Percentiles rank a stretch among this genome's conserved stretches.
Evolutionary conservation across 2,888 invertebrate species (phyloP).

Genomic region (Orchesellides sinensis): DNA sequence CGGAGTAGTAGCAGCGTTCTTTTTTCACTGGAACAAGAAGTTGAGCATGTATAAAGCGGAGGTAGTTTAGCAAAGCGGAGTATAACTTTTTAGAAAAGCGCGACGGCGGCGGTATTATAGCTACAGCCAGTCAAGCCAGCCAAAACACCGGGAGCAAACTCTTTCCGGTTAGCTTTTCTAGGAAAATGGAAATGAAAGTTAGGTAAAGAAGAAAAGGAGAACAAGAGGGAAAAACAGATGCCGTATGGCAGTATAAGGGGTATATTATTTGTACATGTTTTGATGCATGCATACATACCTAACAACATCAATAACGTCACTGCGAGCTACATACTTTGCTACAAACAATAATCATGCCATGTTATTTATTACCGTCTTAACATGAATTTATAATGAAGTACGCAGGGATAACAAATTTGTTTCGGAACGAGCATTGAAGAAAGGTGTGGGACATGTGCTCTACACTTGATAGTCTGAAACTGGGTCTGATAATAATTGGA

Average conservation of each 20-base stretch:
- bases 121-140: conserved; percentile 21
- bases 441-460: no score
- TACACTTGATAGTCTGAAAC: no score
- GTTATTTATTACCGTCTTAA: no score
- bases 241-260: not conserved
- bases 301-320: no score
- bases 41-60: conserved; percentile 23
- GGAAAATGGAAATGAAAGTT: conserved; percentile 59
- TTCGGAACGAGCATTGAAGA: no score
- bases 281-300: not conserved
- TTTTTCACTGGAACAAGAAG: conserved; percentile 14
- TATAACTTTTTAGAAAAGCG: not conserved
- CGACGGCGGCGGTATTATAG: not conserved
- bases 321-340: no score
- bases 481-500: no score
- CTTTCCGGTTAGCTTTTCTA: conserved; percentile 55
- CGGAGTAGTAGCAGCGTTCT: not conserved
- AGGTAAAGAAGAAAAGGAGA: conserved; percentile 8
- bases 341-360: no score
- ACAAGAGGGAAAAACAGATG: not conserved
- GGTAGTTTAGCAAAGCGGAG: no score
- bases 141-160: conserved; percentile 37
- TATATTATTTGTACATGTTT: no score
- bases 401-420: no score
- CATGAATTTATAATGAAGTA: no score